Evolutionary conservation across 2,797 vertebrate genomes (phyloP).

Genomic region (Anolis apletophallus): DNA sequence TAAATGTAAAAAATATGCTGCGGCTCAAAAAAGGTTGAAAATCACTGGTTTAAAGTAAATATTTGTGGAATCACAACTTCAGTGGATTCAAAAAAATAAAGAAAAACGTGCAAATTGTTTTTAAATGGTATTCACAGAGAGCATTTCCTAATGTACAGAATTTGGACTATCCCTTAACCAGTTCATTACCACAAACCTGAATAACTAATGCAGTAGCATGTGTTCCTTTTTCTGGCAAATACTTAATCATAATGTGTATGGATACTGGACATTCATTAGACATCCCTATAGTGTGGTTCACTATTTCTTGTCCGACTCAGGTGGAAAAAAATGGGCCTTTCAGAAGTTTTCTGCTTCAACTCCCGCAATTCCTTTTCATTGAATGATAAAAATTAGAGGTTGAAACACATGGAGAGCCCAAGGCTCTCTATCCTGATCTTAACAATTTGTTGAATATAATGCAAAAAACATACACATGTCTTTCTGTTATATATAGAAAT

Average conservation of each 20-base stretch:
- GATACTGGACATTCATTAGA: not conserved
- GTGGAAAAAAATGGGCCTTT: not conserved
- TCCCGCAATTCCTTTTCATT: not conserved
- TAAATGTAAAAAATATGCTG: too few species aligned
- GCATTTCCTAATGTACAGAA: not conserved
- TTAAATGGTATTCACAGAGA: not conserved
- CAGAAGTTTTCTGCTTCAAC: not conserved
- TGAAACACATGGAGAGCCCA: too few species aligned
- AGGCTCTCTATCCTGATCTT: too few species aligned
- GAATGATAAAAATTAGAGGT: not conserved
- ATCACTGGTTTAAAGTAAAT: not conserved
- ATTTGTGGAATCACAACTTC: not conserved
- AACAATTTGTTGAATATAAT: too few species aligned
- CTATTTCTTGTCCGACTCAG: not conserved
- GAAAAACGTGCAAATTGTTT: not conserved
- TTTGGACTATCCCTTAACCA: too few species aligned
- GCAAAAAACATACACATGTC: too few species aligned
- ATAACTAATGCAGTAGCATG: not conserved
- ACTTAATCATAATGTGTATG: not conserved
- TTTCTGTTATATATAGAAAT: too few species aligned
- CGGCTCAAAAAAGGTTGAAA: too few species aligned
- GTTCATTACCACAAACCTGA: not conserved
- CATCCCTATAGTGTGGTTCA: not conserved
- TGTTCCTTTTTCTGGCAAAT: not conserved
- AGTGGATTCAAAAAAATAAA: not conserved